Evolutionary conservation across 1,140 invertebrate species (phyloP), one percentile per base, ranked within the genome.

Genomic region (Drosophila simulans): DNA sequence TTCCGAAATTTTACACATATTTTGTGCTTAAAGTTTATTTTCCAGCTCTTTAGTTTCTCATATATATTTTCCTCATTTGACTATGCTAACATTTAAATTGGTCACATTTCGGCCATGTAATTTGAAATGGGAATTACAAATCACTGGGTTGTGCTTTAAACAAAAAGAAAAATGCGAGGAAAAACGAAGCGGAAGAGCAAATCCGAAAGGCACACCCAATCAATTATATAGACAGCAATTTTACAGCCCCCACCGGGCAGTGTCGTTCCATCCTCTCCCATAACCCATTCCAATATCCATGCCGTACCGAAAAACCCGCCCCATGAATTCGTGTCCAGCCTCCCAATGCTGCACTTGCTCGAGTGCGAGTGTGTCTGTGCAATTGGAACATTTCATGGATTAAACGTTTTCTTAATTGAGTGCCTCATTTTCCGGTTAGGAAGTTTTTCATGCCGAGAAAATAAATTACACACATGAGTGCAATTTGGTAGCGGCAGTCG

Each of bases 381-480:
- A 83, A 89, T 88, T 88, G 84, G 72, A 74, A 79, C 79, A 79
- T 78, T 73, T 89, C 80, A 80, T 77, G 84, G 84, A 89, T 89
- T 89, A 84, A 89, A 90, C 72, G 84, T 72, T 84, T 90, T 84
- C 84, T 89, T 89, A 89, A 89, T 89, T 90, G 85, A 89, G 84
- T 89, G 84, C 84, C 68, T 89, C 84, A 89, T 89, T 89, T 89
- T 89, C 80, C 80, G 84, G 84, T 90, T 90, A 90, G 85, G 80
- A 90, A 89, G 85, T 84, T 89, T 89, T 89, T 89, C 71, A 90
- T 88, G 84, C 77, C 77, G 85, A 90, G 77, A 89, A 90, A 89
- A 89, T 89, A 89, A 89, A 89, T 89, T 89, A 89, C 84, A 89
- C 84, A 89, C 84, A 90, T 89, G 84, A 89, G 84, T 89, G 84